Base-by-base conservation (phyloP, 2,113 vertebrate species). In the Myrmophylax atrothorax region DNA sequence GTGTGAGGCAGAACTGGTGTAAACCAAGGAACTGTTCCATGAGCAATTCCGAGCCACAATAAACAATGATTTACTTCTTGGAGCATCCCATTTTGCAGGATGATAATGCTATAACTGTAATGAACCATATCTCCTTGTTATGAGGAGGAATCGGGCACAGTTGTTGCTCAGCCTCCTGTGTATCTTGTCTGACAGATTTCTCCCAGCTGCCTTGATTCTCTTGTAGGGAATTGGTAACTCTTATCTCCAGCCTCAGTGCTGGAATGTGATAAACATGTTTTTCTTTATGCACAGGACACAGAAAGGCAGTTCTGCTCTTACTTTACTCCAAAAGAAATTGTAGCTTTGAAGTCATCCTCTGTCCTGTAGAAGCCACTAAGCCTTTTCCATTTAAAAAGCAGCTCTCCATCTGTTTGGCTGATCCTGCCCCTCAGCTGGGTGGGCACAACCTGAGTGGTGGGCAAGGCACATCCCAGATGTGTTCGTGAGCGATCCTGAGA, bases 51-150 rank as follows among this genome's bases (percentile, higher is more conserved):
- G 26, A 81, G 52, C 10, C 5, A 17, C 56, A 79, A 89, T 70
- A 90, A 93, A 84, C 47, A 72, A 46, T 3, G 6, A 80, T 94
- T 96, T 92, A 60, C 80, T 80, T 95, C 74, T 74, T 60, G 72
- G 64, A 92, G 47, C 52, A 74, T 92, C 73, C 70, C 18, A 4
- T 67, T 96, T 97, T 96, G 42, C 44, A 26, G 86, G 68, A 46
- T 63, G 70, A 73, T 95, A 97, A 97, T 96, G 87, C 95, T 76
- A 79, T 93, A 16, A 75, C 75, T 96, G 89, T 95, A 97, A 96
- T 95, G 93, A 97, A 84, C 87, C 62, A 6, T 94, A 63, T n/a
- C 75, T 80, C 93, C 58, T 78, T 72, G 69, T 87, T 94, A 92
- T 50, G 50, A 87, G 80, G 89, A 74, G 63, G 24, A 46, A 88